Percentiles rank a stretch among this genome's conserved stretches.
Evolutionary conservation across 2,113 vertebrate genomes (phyloP).

Genomic region (Origma solitaria): DNA sequence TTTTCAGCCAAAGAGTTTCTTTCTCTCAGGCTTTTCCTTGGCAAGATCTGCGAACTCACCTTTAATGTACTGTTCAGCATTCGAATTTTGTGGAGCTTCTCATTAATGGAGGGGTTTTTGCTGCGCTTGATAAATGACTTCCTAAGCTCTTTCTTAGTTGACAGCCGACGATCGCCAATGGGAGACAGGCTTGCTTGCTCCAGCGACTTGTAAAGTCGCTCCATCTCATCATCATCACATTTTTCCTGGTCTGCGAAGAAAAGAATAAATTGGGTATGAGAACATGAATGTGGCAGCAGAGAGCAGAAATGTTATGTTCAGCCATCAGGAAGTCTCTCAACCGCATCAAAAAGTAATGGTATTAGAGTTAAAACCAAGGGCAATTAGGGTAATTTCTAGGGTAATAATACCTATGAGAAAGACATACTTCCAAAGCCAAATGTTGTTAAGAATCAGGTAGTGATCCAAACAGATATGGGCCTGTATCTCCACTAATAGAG

Average conservation of each 20-base stretch:
- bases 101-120: constrained; percentile 90
- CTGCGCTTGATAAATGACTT: constrained; percentile 93
- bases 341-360: neutral
- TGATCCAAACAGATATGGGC: neutral
- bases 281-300: neutral
- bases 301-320: neutral
- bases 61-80: constrained; percentile 94
- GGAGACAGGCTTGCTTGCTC: constrained; percentile 93
- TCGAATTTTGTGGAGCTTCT: constrained; percentile 89
- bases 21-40: neutral
- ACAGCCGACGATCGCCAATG: constrained; percentile 87
- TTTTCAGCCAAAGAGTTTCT: neutral
- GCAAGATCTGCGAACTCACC: constrained; percentile 68
- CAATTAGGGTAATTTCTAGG: neutral
- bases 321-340: neutral
- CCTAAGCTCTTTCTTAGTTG: constrained; percentile 89
- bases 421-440: neutral
- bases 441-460: neutral
- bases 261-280: neutral
- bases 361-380: neutral
- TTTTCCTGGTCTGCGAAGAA: constrained; percentile 64
- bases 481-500: neutral
- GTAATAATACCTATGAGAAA: neutral
- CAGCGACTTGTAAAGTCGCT: constrained; percentile 88
- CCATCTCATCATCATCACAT: constrained; percentile 85